Evolutionary conservation across 2,888 invertebrate genomes (phyloP).

Genomic region (Coenonympha glycerion): DNA sequence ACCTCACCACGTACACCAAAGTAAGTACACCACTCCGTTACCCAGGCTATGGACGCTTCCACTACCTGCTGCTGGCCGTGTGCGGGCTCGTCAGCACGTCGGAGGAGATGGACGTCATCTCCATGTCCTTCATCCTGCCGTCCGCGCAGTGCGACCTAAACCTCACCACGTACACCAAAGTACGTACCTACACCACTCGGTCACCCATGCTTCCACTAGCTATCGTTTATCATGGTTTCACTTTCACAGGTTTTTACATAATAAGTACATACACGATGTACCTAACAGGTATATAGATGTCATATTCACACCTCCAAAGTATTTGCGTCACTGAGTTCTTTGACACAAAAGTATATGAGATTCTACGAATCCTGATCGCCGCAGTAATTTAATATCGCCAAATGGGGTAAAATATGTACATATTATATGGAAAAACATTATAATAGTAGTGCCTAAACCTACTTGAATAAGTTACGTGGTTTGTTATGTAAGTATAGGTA

Average conservation of each 20-base stretch:
- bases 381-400: no score
- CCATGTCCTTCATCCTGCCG: slow-evolving; percentile 95
- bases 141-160: slow-evolving; percentile 94
- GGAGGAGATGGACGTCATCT: slow-evolving; percentile 97
- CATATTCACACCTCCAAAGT: slow-evolving; percentile 1
- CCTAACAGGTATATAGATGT: no score
- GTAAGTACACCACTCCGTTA: no score
- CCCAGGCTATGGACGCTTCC: no score
- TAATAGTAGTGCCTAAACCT: not conserved
- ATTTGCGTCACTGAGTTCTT: not conserved
- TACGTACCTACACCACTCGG: no score
- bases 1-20: slow-evolving; percentile 89
- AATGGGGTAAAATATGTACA: no score
- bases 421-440: no score
- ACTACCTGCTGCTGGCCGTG: slow-evolving; percentile 90
- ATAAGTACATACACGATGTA: no score
- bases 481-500: not conserved
- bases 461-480: not conserved
- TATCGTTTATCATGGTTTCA: no score
- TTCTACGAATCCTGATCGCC: no score
- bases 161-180: slow-evolving; percentile 89
- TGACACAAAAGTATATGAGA: not conserved
- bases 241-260: no score
- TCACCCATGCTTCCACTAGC: no score
- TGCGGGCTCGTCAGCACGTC: slow-evolving; percentile 96